A percentile compares a stretch with the other conserved stretches of the same genome.
Evolutionary conservation across 2,888 invertebrate species (phyloP).

Genomic region (Metopia argyrocephala): DNA sequence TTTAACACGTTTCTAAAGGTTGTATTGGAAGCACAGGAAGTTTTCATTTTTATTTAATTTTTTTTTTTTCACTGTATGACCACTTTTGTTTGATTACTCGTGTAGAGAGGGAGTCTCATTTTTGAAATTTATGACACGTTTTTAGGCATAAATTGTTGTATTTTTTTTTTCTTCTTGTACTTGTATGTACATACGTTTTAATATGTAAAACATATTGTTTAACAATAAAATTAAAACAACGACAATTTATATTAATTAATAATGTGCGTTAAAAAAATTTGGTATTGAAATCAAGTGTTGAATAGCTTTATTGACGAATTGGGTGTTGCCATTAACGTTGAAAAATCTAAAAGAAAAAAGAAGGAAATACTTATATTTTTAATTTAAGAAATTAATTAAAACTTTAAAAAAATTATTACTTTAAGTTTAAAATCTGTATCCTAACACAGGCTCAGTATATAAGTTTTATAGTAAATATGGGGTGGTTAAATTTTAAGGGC

Average conservation of each 20-base stretch:
- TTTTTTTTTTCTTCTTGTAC: neutral
- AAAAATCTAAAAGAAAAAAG: too few relatives aligned
- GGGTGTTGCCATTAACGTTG: too few relatives aligned
- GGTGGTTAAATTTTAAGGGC: too few relatives aligned
- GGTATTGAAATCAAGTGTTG: too few relatives aligned
- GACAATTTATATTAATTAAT: conserved; percentile 7
- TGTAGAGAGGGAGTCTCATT: neutral
- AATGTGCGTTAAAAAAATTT: too few relatives aligned
- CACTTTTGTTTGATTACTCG: neutral
- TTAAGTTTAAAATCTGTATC: too few relatives aligned
- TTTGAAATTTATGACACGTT: conserved; percentile 42
- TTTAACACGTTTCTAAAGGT: conserved; percentile 40
- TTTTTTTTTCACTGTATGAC: neutral
- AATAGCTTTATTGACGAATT: too few relatives aligned
- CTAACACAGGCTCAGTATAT: too few relatives aligned
- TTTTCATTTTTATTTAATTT: conserved; percentile 3
- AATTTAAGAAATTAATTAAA: too few relatives aligned
- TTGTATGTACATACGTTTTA: neutral
- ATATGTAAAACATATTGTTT: conserved; percentile 46
- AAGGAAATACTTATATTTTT: too few relatives aligned
- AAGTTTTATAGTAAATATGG: too few relatives aligned
- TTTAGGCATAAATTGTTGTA: neutral
- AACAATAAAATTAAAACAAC: neutral
- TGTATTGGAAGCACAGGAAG: conserved; percentile 49
- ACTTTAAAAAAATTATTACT: too few relatives aligned